Base-by-base conservation (phyloP, 53 echinoderm and acorn worm genomes). In the Antedon mediterranea region DNA sequence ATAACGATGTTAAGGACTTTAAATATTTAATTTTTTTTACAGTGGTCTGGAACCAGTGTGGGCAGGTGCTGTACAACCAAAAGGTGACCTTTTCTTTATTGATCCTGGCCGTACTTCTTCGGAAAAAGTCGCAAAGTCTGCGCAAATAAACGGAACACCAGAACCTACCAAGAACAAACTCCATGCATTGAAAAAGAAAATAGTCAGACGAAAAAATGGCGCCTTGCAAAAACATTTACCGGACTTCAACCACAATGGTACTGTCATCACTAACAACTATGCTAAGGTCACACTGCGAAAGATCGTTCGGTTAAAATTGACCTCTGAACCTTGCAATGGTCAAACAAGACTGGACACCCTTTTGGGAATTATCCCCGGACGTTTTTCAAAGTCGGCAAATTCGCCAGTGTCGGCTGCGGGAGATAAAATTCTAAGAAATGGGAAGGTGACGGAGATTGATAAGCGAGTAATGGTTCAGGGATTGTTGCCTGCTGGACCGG, bases 71-170 rank as follows among this genome's bases (percentile, higher is more conserved):
- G 88, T 95, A 11, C 85, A 91, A 34, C 87, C 82, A 4, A 89
- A 91, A 0, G 97, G 97, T 72, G 97, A 95, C 43, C 88, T 95
- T 70, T 92, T 95, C 79, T 95, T 87, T 78, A 77, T 95, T 0
- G 91, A 91, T 32, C 84, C 85, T 34, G 85, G 83, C 27, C 57
- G 74, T 15, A 75, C 78, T 28, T 80, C 32, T 0, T 43, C 75
- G 28, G 31, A 74, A 0, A 7, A 41, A 77, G 15, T 70, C 74
- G 14, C 78, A 75, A 41, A 29, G 31, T 18, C 71, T 75, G 13
- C 73, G 31, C 32, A 78, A 73, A 70, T 42, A 71, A 30, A 73
- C 74, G 29, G 43, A 84, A 57, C 32, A 29, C 9, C 73, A 74
- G 33, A 31, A 31, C 72, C 83, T 15, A 42, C 72, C n/a, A n/a